phyloP scores from a whole-genome alignment of 2,888 invertebrate genomes.

The Ennomos fuscantarius region DNA sequence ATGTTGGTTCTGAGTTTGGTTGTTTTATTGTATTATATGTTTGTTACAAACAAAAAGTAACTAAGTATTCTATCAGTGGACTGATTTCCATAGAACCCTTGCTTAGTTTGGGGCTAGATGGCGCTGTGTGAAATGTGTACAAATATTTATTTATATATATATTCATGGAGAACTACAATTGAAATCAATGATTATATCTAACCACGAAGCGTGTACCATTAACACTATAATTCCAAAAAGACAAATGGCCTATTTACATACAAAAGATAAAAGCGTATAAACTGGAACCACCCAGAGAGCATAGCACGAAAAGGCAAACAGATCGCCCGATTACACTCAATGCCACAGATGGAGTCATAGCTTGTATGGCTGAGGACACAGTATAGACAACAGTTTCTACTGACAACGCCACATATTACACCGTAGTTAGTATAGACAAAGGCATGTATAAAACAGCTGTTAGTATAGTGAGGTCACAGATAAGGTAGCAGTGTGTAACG shows the following conservation, averaged over 20 bases:
- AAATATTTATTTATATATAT: no score
- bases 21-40: no score
- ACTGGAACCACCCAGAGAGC: constrained; percentile 33
- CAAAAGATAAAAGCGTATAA: constrained; percentile 40
- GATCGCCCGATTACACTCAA: constrained; percentile 44
- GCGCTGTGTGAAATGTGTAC: no score
- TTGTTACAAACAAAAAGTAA: no score
- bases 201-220: constrained; percentile 36
- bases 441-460: neutral
- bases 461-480: constrained; percentile 9
- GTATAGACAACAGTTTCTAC: constrained; percentile 6
- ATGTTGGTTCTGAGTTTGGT: no score
- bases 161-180: constrained; percentile 5
- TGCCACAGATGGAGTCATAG: neutral
- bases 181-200: constrained; percentile 24
- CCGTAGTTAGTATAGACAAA: constrained; percentile 8
- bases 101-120: no score
- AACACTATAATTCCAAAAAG: constrained; percentile 43
- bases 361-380: neutral
- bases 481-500: constrained; percentile 12
- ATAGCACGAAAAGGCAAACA: constrained; percentile 48
- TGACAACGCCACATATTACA: constrained; percentile 7
- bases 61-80: no score
- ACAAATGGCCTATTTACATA: constrained; percentile 41
- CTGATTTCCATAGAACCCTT: no score